A percentile compares a stretch with the other conserved stretches of the same genome.
These are phyloP conservation scores for Blomia tropicalis DNA, from an alignment of 2,888 invertebrate genomes.

Conservation along the genomic window DNA sequence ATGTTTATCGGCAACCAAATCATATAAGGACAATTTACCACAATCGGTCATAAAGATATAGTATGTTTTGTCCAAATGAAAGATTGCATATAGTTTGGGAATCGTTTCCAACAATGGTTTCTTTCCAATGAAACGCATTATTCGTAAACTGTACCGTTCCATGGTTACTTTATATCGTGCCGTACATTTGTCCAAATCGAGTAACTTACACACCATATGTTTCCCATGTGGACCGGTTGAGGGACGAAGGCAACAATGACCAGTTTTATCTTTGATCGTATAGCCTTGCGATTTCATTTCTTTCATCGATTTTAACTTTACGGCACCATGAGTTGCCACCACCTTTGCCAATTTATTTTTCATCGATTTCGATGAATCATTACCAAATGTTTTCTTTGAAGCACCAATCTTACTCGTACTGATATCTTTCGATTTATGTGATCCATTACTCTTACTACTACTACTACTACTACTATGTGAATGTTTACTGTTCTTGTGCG, in stretches of 20 bases:
- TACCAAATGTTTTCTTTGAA: background rate
- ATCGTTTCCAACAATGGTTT: background rate
- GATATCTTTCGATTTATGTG: background rate
- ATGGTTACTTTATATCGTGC: background rate
- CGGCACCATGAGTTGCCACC: background rate
- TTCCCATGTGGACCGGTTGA: background rate
- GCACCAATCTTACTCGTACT: background rate
- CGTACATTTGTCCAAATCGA: background rate
- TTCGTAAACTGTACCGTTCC: background rate
- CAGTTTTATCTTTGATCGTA: background rate
- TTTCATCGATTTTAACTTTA: background rate
- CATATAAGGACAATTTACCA: background rate
- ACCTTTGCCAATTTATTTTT: background rate
- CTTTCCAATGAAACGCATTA: background rate
- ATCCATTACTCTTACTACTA: background rate
- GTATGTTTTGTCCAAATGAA: background rate
- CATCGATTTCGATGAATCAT: too few relatives aligned
- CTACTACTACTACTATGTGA: too few relatives aligned
- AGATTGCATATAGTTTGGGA: background rate
- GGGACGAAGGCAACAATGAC: background rate
- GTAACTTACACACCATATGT: background rate
- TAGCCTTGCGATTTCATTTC: background rate
- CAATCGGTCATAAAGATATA: conserved; percentile 7
- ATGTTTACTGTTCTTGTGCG: too few relatives aligned
- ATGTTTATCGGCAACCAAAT: background rate